These are phyloP conservation scores for Odontesthes bonariensis DNA, from an alignment of 2,113 vertebrate genomes.

Conservation along the genomic window DNA sequence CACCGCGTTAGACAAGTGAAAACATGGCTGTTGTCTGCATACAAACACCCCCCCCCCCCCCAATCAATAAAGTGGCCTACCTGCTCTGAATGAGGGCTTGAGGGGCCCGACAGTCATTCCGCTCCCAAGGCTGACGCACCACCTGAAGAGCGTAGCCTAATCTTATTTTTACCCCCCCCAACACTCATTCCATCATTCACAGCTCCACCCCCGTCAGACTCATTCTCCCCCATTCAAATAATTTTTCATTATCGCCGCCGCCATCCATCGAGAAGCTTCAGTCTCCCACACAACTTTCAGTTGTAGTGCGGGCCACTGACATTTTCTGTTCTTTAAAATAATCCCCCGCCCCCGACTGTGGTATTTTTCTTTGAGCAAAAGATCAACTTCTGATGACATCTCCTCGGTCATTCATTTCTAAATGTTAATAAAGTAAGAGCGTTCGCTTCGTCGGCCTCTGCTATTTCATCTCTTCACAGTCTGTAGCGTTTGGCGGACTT, in stretches of 20 bases:
- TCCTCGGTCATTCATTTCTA: slow-evolving; percentile 39
- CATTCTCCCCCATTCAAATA: slow-evolving; percentile 46
- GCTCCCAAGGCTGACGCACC: slow-evolving; percentile 56
- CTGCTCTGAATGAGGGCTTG: slow-evolving; percentile 49
- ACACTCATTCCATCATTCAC: slow-evolving; percentile 46
- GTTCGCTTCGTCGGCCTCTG: slow-evolving; percentile 40
- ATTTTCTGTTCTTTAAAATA: slow-evolving; percentile 60
- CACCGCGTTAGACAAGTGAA: slow-evolving; percentile 33
- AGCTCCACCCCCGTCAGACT: slow-evolving; percentile 54
- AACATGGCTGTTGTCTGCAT: slow-evolving; percentile 13
- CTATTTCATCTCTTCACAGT: slow-evolving; percentile 27
- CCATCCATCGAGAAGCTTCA: slow-evolving; percentile 57
- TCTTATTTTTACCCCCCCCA: slow-evolving; percentile 58
- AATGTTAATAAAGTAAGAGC: slow-evolving; percentile 50
- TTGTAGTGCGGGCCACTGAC: slow-evolving; percentile 48
- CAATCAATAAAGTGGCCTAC: slow-evolving; percentile 55
- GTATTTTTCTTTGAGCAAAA: slow-evolving; percentile 56
- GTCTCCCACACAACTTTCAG: slow-evolving; percentile 50
- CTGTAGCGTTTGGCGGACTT: slow-evolving; percentile 14
- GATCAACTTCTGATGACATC: slow-evolving; percentile 55
- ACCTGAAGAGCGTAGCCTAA: slow-evolving; percentile 67
- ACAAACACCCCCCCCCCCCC: slow-evolving; percentile 41
- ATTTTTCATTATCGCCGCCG: slow-evolving; percentile 62
- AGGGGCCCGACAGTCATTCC: slow-evolving; percentile 53
- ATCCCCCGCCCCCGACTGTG: slow-evolving; percentile 22